These are phyloP conservation scores for Cyclargus thomasi DNA, from an alignment of 1,140 invertebrate genomes.

Conservation along the genomic window DNA sequence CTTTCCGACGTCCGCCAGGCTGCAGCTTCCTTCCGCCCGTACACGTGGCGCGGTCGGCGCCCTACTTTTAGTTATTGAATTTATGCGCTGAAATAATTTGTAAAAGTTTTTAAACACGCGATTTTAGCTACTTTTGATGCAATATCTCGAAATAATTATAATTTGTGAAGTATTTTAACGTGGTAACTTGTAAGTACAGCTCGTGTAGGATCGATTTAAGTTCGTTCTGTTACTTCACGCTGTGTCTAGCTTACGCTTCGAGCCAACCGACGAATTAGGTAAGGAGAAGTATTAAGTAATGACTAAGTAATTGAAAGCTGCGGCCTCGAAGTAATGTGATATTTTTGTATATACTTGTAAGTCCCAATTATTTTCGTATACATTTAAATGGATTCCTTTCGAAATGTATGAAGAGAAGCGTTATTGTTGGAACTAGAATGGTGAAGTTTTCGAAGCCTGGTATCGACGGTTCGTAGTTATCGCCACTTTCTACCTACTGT, in stretches of 20 bases:
- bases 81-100: slow-evolving; percentile 21
- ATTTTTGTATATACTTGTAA: slow-evolving; percentile 75
- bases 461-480: not conserved
- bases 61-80: slow-evolving; percentile 17
- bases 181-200: not conserved
- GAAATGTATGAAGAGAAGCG: slow-evolving; percentile 54
- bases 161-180: not conserved
- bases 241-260: slow-evolving; percentile 63
- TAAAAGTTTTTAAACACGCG: not conserved
- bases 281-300: slow-evolving; percentile 66
- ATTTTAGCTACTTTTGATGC: slow-evolving; percentile 6
- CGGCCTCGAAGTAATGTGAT: slow-evolving; percentile 75
- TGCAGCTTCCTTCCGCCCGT: slow-evolving; percentile 50
- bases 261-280: slow-evolving; percentile 58
- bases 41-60: slow-evolving; percentile 34
- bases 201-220: not conserved
- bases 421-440: slow-evolving; percentile 50
- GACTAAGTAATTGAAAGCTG: slow-evolving; percentile 71
- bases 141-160: not conserved
- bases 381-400: slow-evolving; percentile 73
- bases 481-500: not conserved
- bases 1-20: slow-evolving; percentile 36
- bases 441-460: slow-evolving; percentile 28
- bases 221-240: slow-evolving; percentile 42
- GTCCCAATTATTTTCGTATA: slow-evolving; percentile 74